Base-by-base conservation (phyloP, 2,113 vertebrate genomes). In the Aegithalos caudatus region DNA sequence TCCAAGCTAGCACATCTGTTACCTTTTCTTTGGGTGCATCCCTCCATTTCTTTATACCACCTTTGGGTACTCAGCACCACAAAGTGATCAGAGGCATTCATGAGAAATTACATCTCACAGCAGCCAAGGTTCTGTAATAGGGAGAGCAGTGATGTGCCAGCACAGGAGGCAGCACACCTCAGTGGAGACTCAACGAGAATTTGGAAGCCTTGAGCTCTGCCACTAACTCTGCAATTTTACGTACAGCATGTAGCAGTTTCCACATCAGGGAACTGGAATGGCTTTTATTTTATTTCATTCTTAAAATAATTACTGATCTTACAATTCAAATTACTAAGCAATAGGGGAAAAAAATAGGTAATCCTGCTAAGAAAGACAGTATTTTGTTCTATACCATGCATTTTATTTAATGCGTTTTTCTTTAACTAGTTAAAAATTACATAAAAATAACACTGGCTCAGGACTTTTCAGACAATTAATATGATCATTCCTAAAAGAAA, bases 101-200 rank as follows among this genome's bases (percentile, higher is more conserved):
- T 1, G 4, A 76, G 48, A 80, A 72, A 48, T 48, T 33, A 14
- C 4, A 56, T 9, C 12, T 88, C 18, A 4, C 23, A 56, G 17
- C 10, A 84, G 17, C 24, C 0, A 0, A 42, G 18, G 12, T 33
- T 86, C 60, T 83, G 10, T 58, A 38, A n/a, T 3, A 60, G 14
- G 28, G 18, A 62, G 22, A 40, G 17, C 9, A 18, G 21, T 28
- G 17, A 53, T 44, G 11, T 70, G 47, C 51, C n/a, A 78, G 37
- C 23, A 61, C 2, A 2, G 56, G 10, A 37, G 9, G 40, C 37
- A 89, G 33, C 14, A 67, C 19, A 40, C 5, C 37, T 85, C 13
- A 6, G 8, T 16, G 20, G 17, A 42, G 9, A 51, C 7, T 47
- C 8, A 18, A 20, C 0, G 2, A 66, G 47, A 60, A 47, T 85